Percentiles rank a stretch among this genome's conserved stretches.
Evolutionary conservation across 2,113 vertebrate species (phyloP).

Genomic region (Alligator mississippiensis): DNA sequence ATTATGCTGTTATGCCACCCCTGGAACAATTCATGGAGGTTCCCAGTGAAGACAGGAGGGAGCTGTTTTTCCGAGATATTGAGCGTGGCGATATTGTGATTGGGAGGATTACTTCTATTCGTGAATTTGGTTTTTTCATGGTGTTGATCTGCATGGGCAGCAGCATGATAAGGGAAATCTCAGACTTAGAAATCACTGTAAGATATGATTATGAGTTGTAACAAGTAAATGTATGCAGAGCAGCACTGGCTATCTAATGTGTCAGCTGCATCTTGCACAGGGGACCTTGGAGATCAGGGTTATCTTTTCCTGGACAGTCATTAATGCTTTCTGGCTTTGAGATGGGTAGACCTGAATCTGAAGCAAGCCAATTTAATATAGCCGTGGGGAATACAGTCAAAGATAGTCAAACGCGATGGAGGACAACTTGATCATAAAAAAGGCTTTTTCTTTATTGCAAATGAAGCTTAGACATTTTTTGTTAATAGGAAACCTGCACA

Average conservation of each 20-base stretch:
- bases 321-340: neutral
- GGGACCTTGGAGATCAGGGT: accelerated
- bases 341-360: neutral
- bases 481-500: neutral
- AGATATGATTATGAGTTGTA: conserved; percentile 3
- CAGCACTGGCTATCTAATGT: accelerated
- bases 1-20: conserved; percentile 92
- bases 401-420: too few species aligned
- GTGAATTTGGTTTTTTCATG: conserved; percentile 97
- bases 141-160: conserved; percentile 90
- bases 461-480: neutral
- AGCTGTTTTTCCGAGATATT: conserved; percentile 91
- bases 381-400: too few species aligned
- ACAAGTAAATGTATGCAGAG: accelerated
- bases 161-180: conserved; percentile 88
- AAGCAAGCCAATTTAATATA: accelerated
- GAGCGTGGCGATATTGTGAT: conserved; percentile 93
- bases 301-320: neutral
- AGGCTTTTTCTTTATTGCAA: neutral
- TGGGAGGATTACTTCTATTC: conserved; percentile 91
- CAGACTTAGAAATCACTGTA: conserved; percentile 94
- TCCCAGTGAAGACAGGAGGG: conserved; percentile 85
- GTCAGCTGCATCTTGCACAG: accelerated
- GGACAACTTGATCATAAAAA: neutral
- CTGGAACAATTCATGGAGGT: conserved; percentile 95